phyloP scores from a whole-genome alignment of 2,113 vertebrate genomes.

The Colinus virginianus region DNA sequence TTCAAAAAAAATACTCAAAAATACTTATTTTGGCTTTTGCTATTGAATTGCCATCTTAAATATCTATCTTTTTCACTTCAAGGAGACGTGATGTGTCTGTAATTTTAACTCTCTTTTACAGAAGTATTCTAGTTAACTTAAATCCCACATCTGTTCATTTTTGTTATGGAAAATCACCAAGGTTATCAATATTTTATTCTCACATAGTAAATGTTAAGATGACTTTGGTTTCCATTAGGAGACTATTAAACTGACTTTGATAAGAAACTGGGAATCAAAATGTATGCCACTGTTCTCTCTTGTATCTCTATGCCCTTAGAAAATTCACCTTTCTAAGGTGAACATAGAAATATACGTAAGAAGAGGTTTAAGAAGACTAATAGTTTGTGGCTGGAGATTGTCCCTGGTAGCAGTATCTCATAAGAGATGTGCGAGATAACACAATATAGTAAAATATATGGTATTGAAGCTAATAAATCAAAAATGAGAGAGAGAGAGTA shows the following conservation, averaged over 20 bases:
- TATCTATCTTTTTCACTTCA: neutral
- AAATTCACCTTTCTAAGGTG: neutral
- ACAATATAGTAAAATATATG: no score
- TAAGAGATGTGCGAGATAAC: neutral
- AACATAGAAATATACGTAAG: neutral
- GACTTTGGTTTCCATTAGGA: neutral
- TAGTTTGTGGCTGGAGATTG: neutral
- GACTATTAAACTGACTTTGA: neutral
- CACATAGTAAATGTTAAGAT: neutral
- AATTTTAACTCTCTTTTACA: neutral
- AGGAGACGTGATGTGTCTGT: neutral
- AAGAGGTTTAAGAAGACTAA: neutral
- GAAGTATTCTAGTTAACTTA: neutral
- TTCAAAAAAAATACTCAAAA: neutral
- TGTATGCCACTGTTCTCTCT: neutral
- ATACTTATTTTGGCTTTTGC: neutral
- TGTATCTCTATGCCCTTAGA: neutral
- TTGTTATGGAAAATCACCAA: neutral
- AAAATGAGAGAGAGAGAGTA: no score
- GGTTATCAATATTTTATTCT: neutral
- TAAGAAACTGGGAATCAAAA: neutral
- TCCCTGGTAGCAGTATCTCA: accelerated
- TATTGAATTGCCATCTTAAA: neutral
- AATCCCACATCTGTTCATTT: neutral
- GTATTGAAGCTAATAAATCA: no score